Percentiles rank a stretch among this genome's conserved stretches.
phyloP scores from a whole-genome alignment of 2,888 invertebrate species.

The Drosophila niveifrons region DNA sequence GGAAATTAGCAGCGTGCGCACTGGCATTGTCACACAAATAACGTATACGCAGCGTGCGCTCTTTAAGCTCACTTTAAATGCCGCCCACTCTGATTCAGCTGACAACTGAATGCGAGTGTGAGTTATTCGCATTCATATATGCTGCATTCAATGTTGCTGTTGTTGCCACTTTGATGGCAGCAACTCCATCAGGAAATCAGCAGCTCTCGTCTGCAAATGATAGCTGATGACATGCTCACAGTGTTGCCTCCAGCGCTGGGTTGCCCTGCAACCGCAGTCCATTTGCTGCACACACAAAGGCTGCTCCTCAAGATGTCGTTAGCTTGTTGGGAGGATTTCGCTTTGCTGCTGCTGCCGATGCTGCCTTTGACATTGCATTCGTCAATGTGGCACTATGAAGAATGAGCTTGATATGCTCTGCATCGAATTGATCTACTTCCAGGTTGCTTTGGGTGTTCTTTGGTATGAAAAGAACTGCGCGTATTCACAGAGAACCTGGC shows the following conservation, averaged over 20 bases:
- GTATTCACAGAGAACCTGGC: slow-evolving; percentile 25
- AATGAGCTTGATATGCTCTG: neutral
- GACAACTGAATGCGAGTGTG: slow-evolving; percentile 6
- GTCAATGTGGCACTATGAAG: slow-evolving; percentile 37
- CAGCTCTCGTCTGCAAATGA: slow-evolving; percentile 47
- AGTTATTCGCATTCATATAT: slow-evolving; percentile 13
- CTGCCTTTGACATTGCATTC: slow-evolving; percentile 40
- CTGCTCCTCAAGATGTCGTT: slow-evolving; percentile 48
- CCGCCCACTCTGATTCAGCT: neutral
- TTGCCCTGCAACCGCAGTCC: slow-evolving; percentile 11
- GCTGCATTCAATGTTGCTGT: slow-evolving; percentile 9
- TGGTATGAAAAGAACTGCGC: neutral
- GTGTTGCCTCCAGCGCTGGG: slow-evolving; percentile 22
- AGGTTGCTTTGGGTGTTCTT: neutral
- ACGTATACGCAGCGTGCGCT: slow-evolving; percentile 9
- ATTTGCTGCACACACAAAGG: slow-evolving; percentile 42
- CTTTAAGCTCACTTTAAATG: slow-evolving; percentile 9
- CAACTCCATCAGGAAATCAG: slow-evolving; percentile 35
- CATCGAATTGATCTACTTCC: slow-evolving; percentile 1
- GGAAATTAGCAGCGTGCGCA: slow-evolving; percentile 56
- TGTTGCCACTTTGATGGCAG: slow-evolving; percentile 9
- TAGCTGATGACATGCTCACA: slow-evolving; percentile 34
- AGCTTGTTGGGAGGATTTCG: slow-evolving; percentile 63
- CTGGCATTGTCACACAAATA: slow-evolving; percentile 39
- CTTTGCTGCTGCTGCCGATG: slow-evolving; percentile 26